Evolutionary conservation across 2,888 invertebrate genomes (phyloP).

Genomic region (Drosophila histrio): DNA sequence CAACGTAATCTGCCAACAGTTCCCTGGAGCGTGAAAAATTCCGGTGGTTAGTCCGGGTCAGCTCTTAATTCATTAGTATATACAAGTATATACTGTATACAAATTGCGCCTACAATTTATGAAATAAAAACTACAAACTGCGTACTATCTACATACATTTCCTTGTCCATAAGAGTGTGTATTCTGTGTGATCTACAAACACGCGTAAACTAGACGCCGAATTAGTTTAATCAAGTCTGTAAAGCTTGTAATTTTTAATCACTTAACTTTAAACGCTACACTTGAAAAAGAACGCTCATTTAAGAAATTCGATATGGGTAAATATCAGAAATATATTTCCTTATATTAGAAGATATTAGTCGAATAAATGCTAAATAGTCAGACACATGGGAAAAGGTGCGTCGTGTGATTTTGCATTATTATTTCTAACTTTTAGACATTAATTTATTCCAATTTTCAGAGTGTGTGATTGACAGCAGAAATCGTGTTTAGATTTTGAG

Average conservation of each 20-base stretch:
- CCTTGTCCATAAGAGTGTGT: neutral
- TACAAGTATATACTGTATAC: neutral
- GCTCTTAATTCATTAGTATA: neutral
- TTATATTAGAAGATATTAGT: no score
- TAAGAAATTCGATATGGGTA: no score
- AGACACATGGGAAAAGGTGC: no score
- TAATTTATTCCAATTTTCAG: no score
- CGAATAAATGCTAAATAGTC: no score
- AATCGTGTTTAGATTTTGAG: no score
- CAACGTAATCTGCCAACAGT: constrained; percentile 39
- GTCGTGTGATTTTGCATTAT: no score
- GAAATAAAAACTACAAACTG: constrained; percentile 2
- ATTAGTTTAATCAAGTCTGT: neutral
- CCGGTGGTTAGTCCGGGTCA: constrained; percentile 17
- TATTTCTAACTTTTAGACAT: no score
- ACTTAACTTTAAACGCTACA: no score
- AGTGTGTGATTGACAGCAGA: no score
- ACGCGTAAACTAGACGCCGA: neutral
- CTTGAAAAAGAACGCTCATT: no score
- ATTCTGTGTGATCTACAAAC: neutral
- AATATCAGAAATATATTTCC: no score
- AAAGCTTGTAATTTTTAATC: neutral
- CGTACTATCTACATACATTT: neutral
- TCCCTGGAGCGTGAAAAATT: constrained; percentile 45
- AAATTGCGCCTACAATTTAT: constrained; percentile 5